A percentile compares a stretch with the other conserved stretches of the same genome.
Conservation (phyloP, 2,888 invertebrate genomes). For the Prionchulus punctatus region DNA sequence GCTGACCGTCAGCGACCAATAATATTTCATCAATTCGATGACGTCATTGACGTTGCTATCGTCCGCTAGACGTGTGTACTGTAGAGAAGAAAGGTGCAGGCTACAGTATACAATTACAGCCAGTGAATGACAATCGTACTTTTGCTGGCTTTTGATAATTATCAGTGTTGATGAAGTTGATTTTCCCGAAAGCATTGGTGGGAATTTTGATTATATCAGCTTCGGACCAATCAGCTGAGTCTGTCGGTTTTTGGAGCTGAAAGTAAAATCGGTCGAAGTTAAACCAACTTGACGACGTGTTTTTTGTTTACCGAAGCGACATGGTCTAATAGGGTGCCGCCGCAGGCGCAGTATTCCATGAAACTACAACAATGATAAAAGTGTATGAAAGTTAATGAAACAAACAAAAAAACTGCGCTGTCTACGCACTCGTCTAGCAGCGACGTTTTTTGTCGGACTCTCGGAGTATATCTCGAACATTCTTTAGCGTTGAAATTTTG, state of each 20-base stretch:
- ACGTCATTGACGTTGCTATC: slow-evolving; percentile 27
- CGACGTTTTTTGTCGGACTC: too few species aligned
- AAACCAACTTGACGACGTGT: too few species aligned
- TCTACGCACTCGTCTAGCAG: too few species aligned
- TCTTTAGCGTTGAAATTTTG: slow-evolving; percentile 1
- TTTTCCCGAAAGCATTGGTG: neutral
- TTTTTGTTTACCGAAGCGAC: neutral
- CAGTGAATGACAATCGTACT: neutral
- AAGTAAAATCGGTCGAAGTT: too few species aligned
- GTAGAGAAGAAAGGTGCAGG: slow-evolving; percentile 10
- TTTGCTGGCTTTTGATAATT: neutral
- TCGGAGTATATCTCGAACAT: neutral
- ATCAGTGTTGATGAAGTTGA: neutral
- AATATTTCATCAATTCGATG: slow-evolving; percentile 29
- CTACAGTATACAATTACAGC: neutral
- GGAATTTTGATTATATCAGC: neutral
- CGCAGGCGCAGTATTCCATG: too few species aligned
- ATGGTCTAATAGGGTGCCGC: neutral
- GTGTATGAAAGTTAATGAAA: too few species aligned
- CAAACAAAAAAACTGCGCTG: too few species aligned
- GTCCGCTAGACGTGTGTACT: slow-evolving; percentile 33
- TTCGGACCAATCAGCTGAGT: neutral
- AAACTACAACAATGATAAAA: too few species aligned
- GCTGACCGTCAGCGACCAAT: slow-evolving; percentile 33
- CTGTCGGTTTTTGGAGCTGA: neutral